Base-by-base conservation (phyloP, 2,113 vertebrate species). In the Seriola quinqueradiata region DNA sequence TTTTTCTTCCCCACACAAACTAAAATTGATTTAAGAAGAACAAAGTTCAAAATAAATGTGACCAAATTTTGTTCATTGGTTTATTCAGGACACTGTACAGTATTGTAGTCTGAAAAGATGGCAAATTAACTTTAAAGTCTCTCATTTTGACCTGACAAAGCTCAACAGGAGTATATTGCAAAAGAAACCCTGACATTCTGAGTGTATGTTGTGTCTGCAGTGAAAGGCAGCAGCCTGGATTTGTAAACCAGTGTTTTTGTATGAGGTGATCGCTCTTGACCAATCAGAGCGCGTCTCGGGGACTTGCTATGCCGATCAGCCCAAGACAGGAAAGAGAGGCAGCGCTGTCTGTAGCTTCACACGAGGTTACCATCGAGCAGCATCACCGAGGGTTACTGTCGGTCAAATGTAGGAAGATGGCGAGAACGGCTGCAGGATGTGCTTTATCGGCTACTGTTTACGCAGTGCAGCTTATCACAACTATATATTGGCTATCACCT, bases 191-290 rank as follows among this genome's bases (percentile, higher is more conserved):
- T 36, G 38, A 44, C 40, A n/a, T 17, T 36, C 7, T 38, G 9
- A 25, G 25, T 46, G 44, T 4, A 64, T 77, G 66, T 85, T 79
- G 70, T 77, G 75, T 52, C 75, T 88, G 81, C 71, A 79, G 16
- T 46, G 28, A 66, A 50, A 58, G 19, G 70, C 70, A 77, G 86
- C 79, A 77, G 52, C 76, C 76, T 67, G 77, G 69, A 79, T 93
- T 91, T 90, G 81, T 89, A 89, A 89, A 92, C 82, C 93, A 88
- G 72, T 91, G 96, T 95, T 96, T 72, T 94, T 92, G 89, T 77
- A 96, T 99, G 97, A 97, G 97, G 97, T 98, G 98, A 99, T 97
- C 94, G 60, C 78, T 92, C 89, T 89, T 84, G 83, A 77, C 98
- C 98, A 99, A 99, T 98, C 96, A 96, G 94, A 92, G 87, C 87